Evolutionary conservation across 2,888 invertebrate genomes (phyloP).

Genomic region (Pteria penguin): DNA sequence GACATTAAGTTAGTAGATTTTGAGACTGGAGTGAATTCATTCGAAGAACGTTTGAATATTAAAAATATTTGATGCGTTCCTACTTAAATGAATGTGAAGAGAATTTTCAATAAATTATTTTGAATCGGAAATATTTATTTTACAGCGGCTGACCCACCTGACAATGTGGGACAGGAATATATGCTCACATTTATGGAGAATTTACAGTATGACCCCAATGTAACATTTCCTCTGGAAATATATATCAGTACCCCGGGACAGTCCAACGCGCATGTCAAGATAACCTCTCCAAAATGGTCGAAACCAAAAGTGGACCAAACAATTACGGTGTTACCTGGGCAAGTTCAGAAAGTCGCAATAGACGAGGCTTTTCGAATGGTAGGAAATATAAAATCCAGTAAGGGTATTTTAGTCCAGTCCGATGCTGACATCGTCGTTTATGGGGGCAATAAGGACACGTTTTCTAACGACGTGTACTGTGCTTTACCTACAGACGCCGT

Average conservation of each 20-base stretch:
- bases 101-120: no score
- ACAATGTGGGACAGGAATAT: constrained; percentile 58
- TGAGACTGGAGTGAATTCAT: no score
- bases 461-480: constrained; percentile 59
- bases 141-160: constrained; percentile 44
- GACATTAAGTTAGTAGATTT: no score
- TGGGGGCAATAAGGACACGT: constrained; percentile 58
- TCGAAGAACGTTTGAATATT: no score
- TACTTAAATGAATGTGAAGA: no score
- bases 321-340: constrained; percentile 49
- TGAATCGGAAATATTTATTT: no score
- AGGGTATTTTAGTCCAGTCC: constrained; percentile 52
- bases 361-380: constrained; percentile 47
- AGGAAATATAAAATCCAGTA: constrained; percentile 49
- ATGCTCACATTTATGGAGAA: constrained; percentile 62
- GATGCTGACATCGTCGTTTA: constrained; percentile 55
- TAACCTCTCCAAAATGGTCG: constrained; percentile 55
- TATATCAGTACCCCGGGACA: constrained; percentile 57
- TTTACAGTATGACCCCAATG: constrained; percentile 36
- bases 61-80: no score
- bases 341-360: constrained; percentile 50
- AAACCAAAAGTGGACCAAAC: constrained; percentile 49
- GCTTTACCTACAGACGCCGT: constrained; percentile 56
- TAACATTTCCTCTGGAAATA: constrained; percentile 52
- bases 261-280: constrained; percentile 46